These are phyloP conservation scores for Galago senegalensis DNA, from an alignment of 2,797 vertebrate genomes.

Conservation along the genomic window DNA sequence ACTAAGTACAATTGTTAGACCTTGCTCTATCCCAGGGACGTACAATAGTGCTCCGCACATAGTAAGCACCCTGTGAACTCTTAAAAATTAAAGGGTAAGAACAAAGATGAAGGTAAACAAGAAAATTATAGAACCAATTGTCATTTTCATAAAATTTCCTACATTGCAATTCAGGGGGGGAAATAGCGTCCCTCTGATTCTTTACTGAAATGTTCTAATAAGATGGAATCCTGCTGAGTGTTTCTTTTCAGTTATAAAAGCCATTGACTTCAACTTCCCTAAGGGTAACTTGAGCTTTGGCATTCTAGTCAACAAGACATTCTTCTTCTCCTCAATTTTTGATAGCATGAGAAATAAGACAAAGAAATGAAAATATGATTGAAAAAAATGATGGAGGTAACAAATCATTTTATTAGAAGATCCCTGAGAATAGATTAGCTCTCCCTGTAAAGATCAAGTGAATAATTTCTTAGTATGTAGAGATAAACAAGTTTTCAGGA, in stretches of 20 bases:
- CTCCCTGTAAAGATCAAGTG: not conserved
- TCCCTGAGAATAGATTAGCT: not conserved
- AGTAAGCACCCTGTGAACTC: not conserved
- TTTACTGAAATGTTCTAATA: constrained; percentile 24
- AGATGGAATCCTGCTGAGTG: not conserved
- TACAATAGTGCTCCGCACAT: not conserved
- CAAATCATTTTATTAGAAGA: not conserved
- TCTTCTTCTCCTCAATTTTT: not conserved
- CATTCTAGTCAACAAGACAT: not conserved
- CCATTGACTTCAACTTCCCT: constrained; percentile 13
- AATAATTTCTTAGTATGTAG: not conserved
- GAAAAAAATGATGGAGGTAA: not conserved
- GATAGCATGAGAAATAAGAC: not conserved
- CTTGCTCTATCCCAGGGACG: not conserved
- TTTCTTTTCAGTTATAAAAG: constrained; percentile 21
- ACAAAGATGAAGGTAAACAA: constrained; percentile 34
- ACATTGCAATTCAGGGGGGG: not conserved
- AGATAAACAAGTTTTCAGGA: not conserved
- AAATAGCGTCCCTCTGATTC: constrained; percentile 2
- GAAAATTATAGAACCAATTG: constrained; percentile 37
- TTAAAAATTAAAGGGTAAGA: constrained; percentile 26
- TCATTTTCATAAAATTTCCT: constrained; percentile 59
- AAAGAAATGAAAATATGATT: not conserved
- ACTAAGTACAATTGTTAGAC: not conserved
- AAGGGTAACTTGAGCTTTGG: constrained; percentile 26